These are phyloP conservation scores for Hippoglossus stenolepis DNA, from an alignment of 2,113 vertebrate species.

Conservation along the genomic window DNA sequence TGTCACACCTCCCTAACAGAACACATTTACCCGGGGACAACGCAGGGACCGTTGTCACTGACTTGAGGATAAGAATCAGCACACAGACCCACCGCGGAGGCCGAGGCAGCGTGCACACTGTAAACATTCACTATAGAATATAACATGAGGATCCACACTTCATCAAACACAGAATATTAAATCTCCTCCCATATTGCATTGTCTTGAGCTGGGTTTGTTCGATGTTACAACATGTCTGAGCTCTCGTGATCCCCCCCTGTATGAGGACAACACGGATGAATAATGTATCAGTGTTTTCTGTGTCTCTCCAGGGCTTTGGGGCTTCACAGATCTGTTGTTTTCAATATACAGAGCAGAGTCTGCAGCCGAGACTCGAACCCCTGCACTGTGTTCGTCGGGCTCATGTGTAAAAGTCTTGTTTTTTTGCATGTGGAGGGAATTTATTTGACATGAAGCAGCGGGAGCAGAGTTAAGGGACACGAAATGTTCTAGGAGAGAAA, in stretches of 20 bases:
- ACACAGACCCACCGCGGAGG: no score
- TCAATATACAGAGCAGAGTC: slow-evolving; percentile 22
- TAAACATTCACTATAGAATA: not conserved
- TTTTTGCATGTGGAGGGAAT: no score
- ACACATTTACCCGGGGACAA: no score
- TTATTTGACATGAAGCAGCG: no score
- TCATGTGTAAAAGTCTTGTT: no score
- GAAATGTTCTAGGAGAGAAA: no score
- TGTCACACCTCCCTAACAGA: no score
- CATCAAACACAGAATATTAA: slow-evolving; percentile 18
- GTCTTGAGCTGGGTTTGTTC: not conserved
- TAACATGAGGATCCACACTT: not conserved
- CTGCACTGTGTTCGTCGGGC: no score
- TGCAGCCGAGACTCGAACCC: not conserved
- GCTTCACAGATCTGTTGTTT: slow-evolving; percentile 51
- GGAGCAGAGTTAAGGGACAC: no score
- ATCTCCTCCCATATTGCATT: not conserved
- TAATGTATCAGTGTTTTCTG: slow-evolving; percentile 47
- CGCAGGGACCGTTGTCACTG: no score
- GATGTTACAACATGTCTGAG: not conserved
- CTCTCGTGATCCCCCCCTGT: not conserved
- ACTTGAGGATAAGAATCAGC: no score
- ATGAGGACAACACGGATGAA: slow-evolving; percentile 53
- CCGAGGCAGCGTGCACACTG: no score
- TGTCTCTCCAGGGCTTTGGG: slow-evolving; percentile 25